Evolutionary conservation across 2,797 vertebrate species (phyloP).

Genomic region (Peromyscus nudipes): DNA sequence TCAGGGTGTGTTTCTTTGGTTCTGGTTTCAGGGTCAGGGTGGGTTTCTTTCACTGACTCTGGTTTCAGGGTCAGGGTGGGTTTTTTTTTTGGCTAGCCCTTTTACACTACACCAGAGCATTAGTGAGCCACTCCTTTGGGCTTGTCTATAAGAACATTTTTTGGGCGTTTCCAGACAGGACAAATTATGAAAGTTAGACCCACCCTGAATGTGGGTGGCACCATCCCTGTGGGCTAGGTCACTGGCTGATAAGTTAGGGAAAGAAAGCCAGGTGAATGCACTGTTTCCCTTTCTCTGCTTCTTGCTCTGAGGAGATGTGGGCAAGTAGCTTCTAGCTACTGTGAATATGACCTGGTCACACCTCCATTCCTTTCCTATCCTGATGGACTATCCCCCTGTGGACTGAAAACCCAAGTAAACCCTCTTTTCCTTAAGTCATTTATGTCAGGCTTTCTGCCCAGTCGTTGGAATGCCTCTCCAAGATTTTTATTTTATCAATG

Average conservation of each 20-base stretch:
- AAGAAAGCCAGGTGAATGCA: not conserved
- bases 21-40: no score
- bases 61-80: no score
- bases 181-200: not conserved
- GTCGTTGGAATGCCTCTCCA: not conserved
- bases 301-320: not conserved
- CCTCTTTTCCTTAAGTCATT: not conserved
- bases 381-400: not conserved
- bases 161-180: not conserved
- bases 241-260: no score
- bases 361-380: no score
- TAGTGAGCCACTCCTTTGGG: not conserved
- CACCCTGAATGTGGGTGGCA: not conserved
- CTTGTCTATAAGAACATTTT: not conserved
- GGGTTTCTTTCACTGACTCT: no score
- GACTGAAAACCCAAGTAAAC: not conserved
- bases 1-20: accelerated
- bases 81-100: no score
- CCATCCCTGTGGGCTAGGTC: not conserved
- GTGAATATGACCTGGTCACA: not conserved
- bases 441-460: not conserved
- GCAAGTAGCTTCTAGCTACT: not conserved
- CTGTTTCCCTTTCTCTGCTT: not conserved
- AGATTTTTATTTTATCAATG: not conserved
- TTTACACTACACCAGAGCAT: not conserved